These are phyloP conservation scores for Cyrtonyx montezumae DNA, from an alignment of 2,113 vertebrate genomes.

Conservation along the genomic window DNA sequence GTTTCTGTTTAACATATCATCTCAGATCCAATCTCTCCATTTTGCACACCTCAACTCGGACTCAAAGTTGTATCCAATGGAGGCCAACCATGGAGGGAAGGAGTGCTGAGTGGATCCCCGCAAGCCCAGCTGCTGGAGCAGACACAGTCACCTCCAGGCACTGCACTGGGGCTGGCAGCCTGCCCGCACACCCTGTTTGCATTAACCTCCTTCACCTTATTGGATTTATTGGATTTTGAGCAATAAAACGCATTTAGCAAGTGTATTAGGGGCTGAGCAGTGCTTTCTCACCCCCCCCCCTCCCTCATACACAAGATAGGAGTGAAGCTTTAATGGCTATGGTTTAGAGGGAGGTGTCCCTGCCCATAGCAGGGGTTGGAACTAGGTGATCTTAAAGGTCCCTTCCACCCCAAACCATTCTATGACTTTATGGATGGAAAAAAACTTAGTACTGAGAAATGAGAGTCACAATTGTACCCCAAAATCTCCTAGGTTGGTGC, in stretches of 20 bases:
- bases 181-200: not conserved
- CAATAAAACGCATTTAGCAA: constrained; percentile 50
- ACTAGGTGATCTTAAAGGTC: too few species aligned
- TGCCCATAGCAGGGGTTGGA: too few species aligned
- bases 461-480: not conserved
- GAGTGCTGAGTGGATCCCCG: not conserved
- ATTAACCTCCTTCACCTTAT: constrained; percentile 25
- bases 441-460: constrained; percentile 4
- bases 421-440: not conserved
- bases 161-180: not conserved
- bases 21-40: not conserved
- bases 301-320: not conserved
- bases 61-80: not conserved
- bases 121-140: not conserved
- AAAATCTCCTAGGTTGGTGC: not conserved
- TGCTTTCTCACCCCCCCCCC: constrained; percentile 28
- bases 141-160: fast-evolving
- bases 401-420: too few species aligned
- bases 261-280: not conserved
- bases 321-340: constrained; percentile 42
- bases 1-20: not conserved
- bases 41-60: not conserved
- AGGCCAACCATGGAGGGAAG: not conserved
- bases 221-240: constrained; percentile 37
- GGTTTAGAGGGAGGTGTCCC: not conserved